Base-by-base conservation (phyloP, 2,797 vertebrate genomes). In the Squalus acanthias region DNA sequence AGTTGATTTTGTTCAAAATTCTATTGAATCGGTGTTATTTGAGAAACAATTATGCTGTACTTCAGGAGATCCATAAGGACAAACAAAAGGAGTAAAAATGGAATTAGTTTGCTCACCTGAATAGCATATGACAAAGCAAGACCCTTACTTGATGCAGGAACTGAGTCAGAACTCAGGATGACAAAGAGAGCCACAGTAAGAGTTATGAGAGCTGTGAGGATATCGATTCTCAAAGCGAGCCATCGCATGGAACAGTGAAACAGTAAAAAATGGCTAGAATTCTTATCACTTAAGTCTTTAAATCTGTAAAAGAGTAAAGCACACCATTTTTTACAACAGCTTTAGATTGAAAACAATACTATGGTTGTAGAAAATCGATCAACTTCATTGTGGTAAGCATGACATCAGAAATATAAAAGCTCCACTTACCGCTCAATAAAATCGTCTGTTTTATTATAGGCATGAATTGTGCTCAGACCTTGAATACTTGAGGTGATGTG, bases 61-160 rank as follows among this genome's bases (percentile, higher is more conserved):
- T 72, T 95, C 67, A 29, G 7, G 26, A 95, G 50, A 95, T 72
- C 57, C 60, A n/a, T 76, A 29, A n/a, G 50, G 12, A 57, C 57
- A 95, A 57, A 60, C 60, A 60, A 95, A 33, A 76, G 1, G 60
- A 76, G 70, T 9, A 60, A 72, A 39, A 88, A 17, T n/a, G 9
- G 46, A 74, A 89, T 67, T 74, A 12, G 65, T 96, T 74, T 87
- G 50, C 69, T 96, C 97, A 98, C 98, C 98, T 99, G 98, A 96
- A 98, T 98, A 50, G 98, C 98, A 88, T 98, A 99, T 82, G 98
- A 98, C 92, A 98, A 79, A 0, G 98, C 98, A 96, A 99, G 97
- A 96, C 98, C 98, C 97, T 98, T 99, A 93, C 97, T 96, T 46
- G 98, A 85, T 20, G 97, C 96, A 63, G 96, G 98, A 96, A 98